phyloP scores from a whole-genome alignment of 2,113 vertebrate genomes.

The Tretioscincus oriximinensis region DNA sequence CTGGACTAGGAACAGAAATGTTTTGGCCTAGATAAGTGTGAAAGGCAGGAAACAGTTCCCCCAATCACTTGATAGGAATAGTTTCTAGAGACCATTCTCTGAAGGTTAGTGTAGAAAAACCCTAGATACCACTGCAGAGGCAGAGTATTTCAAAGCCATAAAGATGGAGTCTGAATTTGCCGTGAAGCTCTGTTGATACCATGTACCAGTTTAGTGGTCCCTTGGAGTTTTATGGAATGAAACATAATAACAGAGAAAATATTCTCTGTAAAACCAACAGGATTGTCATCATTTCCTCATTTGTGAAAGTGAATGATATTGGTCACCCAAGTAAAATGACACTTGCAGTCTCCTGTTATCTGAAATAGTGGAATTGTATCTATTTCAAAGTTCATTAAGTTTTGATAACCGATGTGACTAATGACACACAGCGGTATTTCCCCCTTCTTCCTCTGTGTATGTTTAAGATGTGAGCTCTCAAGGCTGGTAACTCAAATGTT shows the following conservation, averaged over 20 bases:
- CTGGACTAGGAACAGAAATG: too few relatives aligned
- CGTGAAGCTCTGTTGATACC: too few relatives aligned
- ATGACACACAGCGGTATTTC: slow-evolving; percentile 28
- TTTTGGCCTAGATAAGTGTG: too few relatives aligned
- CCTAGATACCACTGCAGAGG: too few relatives aligned
- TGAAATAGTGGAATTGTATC: slow-evolving; percentile 66
- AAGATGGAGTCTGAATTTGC: background rate
- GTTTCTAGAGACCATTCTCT: too few relatives aligned
- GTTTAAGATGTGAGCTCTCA: slow-evolving; percentile 41
- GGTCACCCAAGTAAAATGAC: background rate
- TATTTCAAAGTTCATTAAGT: slow-evolving; percentile 76
- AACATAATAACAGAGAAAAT: background rate
- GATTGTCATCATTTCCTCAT: too few relatives aligned
- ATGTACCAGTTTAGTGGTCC: background rate
- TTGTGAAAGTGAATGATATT: background rate
- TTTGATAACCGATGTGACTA: slow-evolving; percentile 67
- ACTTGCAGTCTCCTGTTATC: slow-evolving; percentile 61
- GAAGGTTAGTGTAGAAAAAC: too few relatives aligned
- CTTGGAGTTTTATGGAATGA: background rate
- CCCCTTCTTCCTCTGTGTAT: slow-evolving; percentile 1
- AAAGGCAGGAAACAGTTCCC: too few relatives aligned
- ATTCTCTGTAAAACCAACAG: too few relatives aligned
- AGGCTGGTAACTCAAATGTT: slow-evolving; percentile 33
- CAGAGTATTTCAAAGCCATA: too few relatives aligned
- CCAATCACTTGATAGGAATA: too few relatives aligned